Evolutionary conservation across 2,113 vertebrate species (phyloP).

Genomic region (Calyptommatus sinebrachiatus): DNA sequence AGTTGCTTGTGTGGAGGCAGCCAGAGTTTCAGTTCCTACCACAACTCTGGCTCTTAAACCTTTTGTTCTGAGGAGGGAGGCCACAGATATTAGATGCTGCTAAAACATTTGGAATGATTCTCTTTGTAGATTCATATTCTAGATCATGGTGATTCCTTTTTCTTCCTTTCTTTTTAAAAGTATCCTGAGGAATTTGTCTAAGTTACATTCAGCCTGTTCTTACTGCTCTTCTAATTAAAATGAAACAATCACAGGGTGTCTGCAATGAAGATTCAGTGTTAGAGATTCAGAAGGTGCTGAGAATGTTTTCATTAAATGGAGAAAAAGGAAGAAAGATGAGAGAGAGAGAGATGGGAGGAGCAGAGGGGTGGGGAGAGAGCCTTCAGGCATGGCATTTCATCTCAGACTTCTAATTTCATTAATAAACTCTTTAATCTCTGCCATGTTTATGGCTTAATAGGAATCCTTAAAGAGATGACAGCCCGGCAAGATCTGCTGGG

Average conservation of each 20-base stretch:
- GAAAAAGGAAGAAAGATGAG: slow-evolving; percentile 70
- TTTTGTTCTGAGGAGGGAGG: too few species aligned
- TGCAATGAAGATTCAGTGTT: slow-evolving; percentile 71
- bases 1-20: too few species aligned
- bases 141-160: rapidly evolving
- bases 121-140: rapidly evolving
- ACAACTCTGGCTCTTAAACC: too few species aligned
- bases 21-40: too few species aligned
- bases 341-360: slow-evolving; percentile 75
- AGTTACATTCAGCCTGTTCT: slow-evolving; percentile 64
- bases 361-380: slow-evolving; percentile 63
- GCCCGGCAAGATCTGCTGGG: slow-evolving; percentile 60
- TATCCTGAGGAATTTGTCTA: slow-evolving; percentile 30
- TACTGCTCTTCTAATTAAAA: slow-evolving; percentile 75
- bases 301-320: slow-evolving; percentile 58
- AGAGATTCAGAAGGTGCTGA: slow-evolving; percentile 70
- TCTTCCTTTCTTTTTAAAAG: not conserved
- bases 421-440: slow-evolving; percentile 80
- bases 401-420: slow-evolving; percentile 75
- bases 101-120: too few species aligned
- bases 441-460: slow-evolving; percentile 75
- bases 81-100: too few species aligned
- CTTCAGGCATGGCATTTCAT: slow-evolving; percentile 77
- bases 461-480: slow-evolving; percentile 70
- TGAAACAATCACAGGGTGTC: slow-evolving; percentile 68